These are phyloP conservation scores for Podilymbus podiceps DNA, from an alignment of 2,113 vertebrate species.

Conservation along the genomic window DNA sequence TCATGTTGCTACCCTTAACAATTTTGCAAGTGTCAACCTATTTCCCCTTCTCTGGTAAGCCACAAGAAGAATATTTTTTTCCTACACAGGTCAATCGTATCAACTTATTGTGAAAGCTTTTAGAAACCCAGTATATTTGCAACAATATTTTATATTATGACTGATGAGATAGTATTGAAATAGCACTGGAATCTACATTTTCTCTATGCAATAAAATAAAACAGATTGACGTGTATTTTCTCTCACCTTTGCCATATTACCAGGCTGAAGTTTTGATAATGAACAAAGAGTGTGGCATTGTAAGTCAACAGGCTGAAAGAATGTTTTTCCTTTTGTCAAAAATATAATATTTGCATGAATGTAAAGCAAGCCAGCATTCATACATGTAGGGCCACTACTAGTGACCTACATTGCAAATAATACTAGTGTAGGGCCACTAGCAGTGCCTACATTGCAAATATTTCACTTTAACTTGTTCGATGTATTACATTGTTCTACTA, in stretches of 20 bases:
- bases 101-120: neutral
- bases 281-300: neutral
- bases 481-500: neutral
- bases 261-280: neutral
- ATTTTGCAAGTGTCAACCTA: neutral
- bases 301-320: neutral
- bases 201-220: neutral
- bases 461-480: neutral
- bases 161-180: neutral
- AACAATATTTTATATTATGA: neutral
- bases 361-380: neutral
- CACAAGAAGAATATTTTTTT: neutral
- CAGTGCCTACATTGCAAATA: neutral
- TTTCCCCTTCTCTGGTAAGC: neutral
- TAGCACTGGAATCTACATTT: neutral
- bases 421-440: neutral
- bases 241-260: neutral
- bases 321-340: neutral
- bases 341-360: neutral
- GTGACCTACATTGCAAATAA: neutral
- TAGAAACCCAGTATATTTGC: neutral
- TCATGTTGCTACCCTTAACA: neutral
- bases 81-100: neutral
- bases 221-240: neutral
- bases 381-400: neutral